Conservation (phyloP, 2,113 vertebrate genomes). For the Platanista minor region DNA sequence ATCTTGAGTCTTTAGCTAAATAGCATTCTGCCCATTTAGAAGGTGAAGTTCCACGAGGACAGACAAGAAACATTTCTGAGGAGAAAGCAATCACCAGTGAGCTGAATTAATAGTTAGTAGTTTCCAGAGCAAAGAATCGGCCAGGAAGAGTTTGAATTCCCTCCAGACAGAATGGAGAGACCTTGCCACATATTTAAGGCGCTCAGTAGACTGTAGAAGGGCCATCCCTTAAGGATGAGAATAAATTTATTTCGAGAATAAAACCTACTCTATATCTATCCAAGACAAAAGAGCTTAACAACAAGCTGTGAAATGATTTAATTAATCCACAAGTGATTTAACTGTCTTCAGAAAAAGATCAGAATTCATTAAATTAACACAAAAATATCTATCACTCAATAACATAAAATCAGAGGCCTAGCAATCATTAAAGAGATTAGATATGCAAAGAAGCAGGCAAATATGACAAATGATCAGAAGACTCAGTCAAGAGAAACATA, state of each 20-base stretch:
- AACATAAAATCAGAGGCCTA: conserved; percentile 6
- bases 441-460: background rate
- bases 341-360: background rate
- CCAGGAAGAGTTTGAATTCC: background rate
- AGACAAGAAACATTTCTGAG: conserved; percentile 5
- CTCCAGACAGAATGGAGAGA: background rate
- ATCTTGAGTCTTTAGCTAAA: background rate
- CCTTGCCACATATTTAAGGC: background rate
- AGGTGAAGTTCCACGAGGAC: background rate
- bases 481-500: background rate
- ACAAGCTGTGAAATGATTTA: background rate
- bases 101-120: background rate
- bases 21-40: background rate
- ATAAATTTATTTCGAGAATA: background rate
- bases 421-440: background rate
- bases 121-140: background rate
- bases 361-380: background rate
- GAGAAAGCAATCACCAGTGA: background rate
- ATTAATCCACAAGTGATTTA: background rate
- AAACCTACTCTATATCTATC: background rate
- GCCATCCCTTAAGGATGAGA: background rate
- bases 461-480: background rate
- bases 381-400: background rate
- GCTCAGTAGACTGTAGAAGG: background rate
- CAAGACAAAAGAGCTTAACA: background rate